Conservation (phyloP, 1,140 invertebrate species). For the Lineus longissimus region DNA sequence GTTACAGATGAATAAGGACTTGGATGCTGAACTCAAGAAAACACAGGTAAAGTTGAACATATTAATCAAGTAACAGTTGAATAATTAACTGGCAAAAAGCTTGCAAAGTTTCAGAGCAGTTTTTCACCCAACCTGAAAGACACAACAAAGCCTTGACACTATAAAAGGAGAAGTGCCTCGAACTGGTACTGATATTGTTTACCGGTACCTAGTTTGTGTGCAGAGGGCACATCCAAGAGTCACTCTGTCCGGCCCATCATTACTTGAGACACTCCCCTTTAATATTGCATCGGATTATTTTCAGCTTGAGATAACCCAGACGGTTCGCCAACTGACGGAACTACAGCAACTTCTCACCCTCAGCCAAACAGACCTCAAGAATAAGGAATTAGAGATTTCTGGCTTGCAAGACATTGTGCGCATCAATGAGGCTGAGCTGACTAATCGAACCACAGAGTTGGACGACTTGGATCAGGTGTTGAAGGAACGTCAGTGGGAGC, state of each 20-base stretch:
- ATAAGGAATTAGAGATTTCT: neutral
- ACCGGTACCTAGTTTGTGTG: too few species aligned
- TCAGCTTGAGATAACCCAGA: neutral
- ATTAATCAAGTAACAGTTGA: too few species aligned
- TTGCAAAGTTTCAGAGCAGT: too few species aligned
- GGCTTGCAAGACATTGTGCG: neutral
- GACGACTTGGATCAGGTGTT: constrained; percentile 23
- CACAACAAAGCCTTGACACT: too few species aligned
- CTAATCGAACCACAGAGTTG: constrained; percentile 22
- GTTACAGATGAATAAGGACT: constrained; percentile 28
- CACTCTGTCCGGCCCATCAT: too few species aligned
- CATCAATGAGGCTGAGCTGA: constrained; percentile 36
- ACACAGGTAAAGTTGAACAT: constrained; percentile 30
- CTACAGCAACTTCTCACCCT: constrained; percentile 12
- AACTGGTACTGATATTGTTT: too few species aligned
- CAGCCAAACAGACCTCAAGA: constrained; percentile 13
- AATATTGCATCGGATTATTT: too few species aligned
- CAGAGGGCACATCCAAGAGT: too few species aligned
- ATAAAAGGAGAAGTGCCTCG: too few species aligned
- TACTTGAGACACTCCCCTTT: too few species aligned
- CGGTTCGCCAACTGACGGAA: neutral
- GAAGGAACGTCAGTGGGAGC: constrained; percentile 31
- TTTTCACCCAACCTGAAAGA: too few species aligned
- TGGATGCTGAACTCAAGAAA: constrained; percentile 31
- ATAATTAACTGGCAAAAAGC: too few species aligned